Conservation (phyloP, 2,113 vertebrate species). For the Okapia johnstoni region DNA sequence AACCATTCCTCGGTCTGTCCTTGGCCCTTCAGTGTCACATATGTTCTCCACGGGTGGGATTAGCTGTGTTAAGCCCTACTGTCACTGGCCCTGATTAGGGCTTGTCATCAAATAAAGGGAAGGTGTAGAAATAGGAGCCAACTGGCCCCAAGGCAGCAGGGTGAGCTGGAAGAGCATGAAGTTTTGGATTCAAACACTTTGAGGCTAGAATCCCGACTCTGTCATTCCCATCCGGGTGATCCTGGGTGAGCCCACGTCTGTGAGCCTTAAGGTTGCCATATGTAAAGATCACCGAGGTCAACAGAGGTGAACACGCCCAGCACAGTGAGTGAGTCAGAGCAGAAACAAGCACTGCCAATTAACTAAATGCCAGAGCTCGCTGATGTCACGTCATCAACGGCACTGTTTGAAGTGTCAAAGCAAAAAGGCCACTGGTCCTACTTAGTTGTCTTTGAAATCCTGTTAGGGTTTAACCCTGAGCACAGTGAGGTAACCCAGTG, state of each 20-base stretch:
- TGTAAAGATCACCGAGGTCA: not conserved
- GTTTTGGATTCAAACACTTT: not conserved
- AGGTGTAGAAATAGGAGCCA: not conserved
- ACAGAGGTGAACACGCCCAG: not conserved
- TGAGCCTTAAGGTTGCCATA: not conserved
- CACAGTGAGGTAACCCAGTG: not conserved
- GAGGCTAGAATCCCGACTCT: not conserved
- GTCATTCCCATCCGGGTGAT: not conserved
- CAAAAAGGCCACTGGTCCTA: not conserved
- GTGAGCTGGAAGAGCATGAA: not conserved
- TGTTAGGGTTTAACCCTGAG: not conserved
- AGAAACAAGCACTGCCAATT: not conserved
- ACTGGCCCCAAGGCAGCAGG: not conserved
- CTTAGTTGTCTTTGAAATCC: not conserved
- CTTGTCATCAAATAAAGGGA: constrained; percentile 24
- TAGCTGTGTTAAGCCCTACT: constrained; percentile 2
- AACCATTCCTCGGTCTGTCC: not conserved
- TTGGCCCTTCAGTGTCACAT: not conserved
- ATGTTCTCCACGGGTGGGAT: not conserved
- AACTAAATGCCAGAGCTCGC: not conserved
- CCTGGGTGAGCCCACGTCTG: not conserved
- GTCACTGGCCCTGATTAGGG: constrained; percentile 28
- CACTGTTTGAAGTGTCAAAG: not conserved
- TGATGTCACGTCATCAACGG: not conserved
- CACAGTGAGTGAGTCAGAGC: not conserved